A percentile compares a stretch with the other conserved stretches of the same genome.
phyloP scores from a whole-genome alignment of 2,113 vertebrate genomes.

The Theristicus caerulescens region DNA sequence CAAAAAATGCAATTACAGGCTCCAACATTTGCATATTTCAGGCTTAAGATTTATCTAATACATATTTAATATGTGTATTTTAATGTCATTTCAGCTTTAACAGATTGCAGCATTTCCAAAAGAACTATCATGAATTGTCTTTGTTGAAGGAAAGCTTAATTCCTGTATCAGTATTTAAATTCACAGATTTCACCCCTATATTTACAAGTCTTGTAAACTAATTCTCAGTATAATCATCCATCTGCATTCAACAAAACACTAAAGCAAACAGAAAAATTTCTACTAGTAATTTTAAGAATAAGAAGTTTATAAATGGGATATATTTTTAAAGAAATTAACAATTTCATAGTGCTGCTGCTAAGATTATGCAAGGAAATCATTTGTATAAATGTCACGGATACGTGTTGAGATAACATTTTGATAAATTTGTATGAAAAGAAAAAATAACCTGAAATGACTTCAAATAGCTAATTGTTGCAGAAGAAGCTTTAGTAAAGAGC shows the following conservation, averaged over 20 bases:
- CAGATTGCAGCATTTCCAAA: constrained; percentile 2
- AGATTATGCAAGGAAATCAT: neutral
- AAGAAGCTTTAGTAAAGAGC: neutral
- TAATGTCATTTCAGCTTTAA: constrained; percentile 29
- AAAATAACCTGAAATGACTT: neutral
- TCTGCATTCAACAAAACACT: neutral
- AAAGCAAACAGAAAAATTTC: neutral
- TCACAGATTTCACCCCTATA: neutral
- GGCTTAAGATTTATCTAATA: constrained; percentile 30
- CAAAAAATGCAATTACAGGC: constrained; percentile 5
- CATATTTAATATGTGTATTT: constrained; percentile 34
- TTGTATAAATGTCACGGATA: neutral
- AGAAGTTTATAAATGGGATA: neutral
- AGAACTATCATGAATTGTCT: neutral
- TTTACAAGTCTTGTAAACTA: neutral
- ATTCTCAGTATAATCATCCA: neutral
- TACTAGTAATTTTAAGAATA: neutral
- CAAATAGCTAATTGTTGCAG: neutral
- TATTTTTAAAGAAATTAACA: neutral
- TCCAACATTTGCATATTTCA: constrained; percentile 4
- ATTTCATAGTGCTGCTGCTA: neutral
- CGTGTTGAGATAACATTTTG: neutral
- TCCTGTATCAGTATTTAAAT: neutral
- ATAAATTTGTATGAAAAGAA: neutral
- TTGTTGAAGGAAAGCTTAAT: constrained; percentile 14